Evolutionary conservation across 2,888 invertebrate genomes (phyloP).

Genomic region (Urechis unicinctus): DNA sequence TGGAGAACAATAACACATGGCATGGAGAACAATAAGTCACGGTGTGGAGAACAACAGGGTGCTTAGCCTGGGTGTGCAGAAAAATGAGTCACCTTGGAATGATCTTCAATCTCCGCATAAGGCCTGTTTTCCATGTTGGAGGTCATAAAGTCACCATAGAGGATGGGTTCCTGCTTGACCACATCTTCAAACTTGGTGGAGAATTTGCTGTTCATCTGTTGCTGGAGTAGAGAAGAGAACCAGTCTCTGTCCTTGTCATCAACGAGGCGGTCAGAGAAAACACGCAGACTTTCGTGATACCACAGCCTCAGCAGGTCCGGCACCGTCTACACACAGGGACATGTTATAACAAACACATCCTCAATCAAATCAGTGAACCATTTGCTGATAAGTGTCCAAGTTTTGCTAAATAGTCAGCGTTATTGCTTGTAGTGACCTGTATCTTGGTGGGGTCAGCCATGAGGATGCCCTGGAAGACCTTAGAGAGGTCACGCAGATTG

Average conservation of each 20-base stretch:
- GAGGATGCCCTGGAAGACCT: slow-evolving; percentile 51
- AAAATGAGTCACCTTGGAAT: slow-evolving; percentile 62
- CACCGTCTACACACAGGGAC: slow-evolving; percentile 7
- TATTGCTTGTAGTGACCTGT: slow-evolving; percentile 26
- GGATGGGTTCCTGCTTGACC: slow-evolving; percentile 56
- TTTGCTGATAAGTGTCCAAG: too few relatives aligned
- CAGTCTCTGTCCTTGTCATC: slow-evolving; percentile 48
- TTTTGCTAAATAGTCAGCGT: too few relatives aligned
- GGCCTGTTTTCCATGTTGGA: slow-evolving; percentile 51
- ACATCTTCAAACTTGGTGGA: slow-evolving; percentile 54
- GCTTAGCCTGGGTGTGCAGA: too few relatives aligned
- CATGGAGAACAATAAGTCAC: too few relatives aligned
- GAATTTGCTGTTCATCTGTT: slow-evolving; percentile 58
- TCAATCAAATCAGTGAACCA: too few relatives aligned
- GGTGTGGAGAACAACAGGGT: too few relatives aligned
- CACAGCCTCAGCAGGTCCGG: slow-evolving; percentile 44
- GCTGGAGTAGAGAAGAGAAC: slow-evolving; percentile 35
- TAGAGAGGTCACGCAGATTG: slow-evolving; percentile 50
- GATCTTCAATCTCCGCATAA: slow-evolving; percentile 62
- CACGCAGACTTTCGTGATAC: slow-evolving; percentile 51
- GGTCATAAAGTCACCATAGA: slow-evolving; percentile 64
- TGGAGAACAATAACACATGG: too few relatives aligned
- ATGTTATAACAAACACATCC: background rate
- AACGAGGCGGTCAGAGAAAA: slow-evolving; percentile 51
- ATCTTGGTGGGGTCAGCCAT: slow-evolving; percentile 44